A percentile compares a stretch with the other conserved stretches of the same genome.
Evolutionary conservation across 2,888 invertebrate genomes (phyloP).

Genomic region (Tipula unca): DNA sequence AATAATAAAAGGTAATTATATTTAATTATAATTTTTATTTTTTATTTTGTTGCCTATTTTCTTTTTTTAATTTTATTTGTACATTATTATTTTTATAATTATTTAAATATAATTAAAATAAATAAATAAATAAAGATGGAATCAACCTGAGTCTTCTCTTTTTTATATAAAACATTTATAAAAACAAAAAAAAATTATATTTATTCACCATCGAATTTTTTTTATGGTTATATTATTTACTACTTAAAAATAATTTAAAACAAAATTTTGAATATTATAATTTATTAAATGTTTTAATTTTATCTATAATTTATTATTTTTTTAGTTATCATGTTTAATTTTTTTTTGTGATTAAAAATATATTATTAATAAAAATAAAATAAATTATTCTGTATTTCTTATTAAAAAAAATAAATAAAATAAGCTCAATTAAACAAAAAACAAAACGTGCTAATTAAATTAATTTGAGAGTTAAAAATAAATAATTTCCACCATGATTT

Average conservation of each 20-base stretch:
- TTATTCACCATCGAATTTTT: constrained; percentile 9
- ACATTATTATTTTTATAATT: constrained; percentile 14
- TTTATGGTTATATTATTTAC: not conserved
- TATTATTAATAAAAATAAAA: not conserved
- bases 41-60: not conserved
- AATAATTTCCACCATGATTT: not conserved
- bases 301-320: constrained; percentile 8
- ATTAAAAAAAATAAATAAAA: not conserved
- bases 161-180: not conserved
- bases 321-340: not conserved
- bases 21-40: not conserved
- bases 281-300: not conserved
- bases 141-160: not conserved
- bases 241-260: not conserved
- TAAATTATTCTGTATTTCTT: constrained; percentile 14
- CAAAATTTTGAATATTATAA: not conserved
- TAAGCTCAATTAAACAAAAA: not conserved
- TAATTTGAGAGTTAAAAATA: not conserved
- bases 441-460: not conserved
- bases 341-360: not conserved
- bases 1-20: not conserved
- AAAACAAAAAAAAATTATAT: not conserved
- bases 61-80: not conserved
- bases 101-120: constrained; percentile 14
- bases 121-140: constrained; percentile 1